Evolutionary conservation across 2,113 vertebrate species (phyloP).

Genomic region (Thunnus thynnus): DNA sequence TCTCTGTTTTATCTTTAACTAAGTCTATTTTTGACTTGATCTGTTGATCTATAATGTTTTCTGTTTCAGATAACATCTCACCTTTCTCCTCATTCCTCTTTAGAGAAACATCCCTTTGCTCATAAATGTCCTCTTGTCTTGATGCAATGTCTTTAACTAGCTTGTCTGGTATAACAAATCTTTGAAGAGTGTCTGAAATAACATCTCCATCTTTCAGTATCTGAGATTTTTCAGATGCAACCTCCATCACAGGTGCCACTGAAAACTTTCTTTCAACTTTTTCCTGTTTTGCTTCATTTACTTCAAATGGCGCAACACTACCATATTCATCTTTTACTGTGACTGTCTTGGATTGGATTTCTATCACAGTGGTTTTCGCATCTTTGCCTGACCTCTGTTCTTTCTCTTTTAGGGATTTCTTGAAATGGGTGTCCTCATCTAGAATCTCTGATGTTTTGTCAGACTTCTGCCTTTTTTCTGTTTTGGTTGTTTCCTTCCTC

Average conservation of each 20-base stretch:
- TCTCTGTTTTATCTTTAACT: constrained; percentile 11
- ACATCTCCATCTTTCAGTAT: not conserved
- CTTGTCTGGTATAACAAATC: not conserved
- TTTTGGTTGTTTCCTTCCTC: constrained; percentile 10
- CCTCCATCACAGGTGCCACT: not conserved
- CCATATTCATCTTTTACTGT: constrained; percentile 21
- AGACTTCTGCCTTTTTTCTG: not conserved
- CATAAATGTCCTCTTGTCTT: not conserved
- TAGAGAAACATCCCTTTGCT: not conserved
- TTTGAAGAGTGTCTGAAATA: not conserved
- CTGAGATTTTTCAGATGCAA: not conserved
- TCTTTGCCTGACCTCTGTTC: not conserved
- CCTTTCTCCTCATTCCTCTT: not conserved
- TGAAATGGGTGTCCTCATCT: not conserved
- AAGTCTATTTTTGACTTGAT: not conserved
- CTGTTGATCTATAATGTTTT: not conserved
- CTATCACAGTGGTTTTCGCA: no score
- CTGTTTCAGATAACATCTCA: not conserved
- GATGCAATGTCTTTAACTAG: not conserved
- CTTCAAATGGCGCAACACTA: not conserved
- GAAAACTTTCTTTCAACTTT: not conserved
- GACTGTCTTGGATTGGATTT: not conserved
- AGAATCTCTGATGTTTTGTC: not conserved
- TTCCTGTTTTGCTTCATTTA: not conserved
- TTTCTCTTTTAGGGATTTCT: not conserved